A percentile compares a stretch with the other conserved stretches of the same genome.
Evolutionary conservation across 2,888 invertebrate species (phyloP).

Genomic region (Thalpophila matura): DNA sequence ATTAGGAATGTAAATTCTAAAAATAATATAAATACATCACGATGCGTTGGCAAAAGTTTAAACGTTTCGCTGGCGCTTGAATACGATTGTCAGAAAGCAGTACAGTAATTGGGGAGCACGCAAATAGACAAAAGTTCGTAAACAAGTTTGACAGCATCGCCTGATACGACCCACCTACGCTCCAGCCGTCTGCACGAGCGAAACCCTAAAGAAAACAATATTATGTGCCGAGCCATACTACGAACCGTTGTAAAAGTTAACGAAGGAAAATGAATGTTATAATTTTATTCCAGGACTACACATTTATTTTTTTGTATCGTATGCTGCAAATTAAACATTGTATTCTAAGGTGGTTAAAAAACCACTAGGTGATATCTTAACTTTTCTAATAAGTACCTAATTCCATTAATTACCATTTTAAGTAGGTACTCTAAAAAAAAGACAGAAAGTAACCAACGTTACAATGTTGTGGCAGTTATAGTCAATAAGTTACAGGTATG

Average conservation of each 20-base stretch:
- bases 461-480: slow-evolving; percentile 43
- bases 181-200: slow-evolving; percentile 69
- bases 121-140: slow-evolving; percentile 82
- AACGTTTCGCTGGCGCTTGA: slow-evolving; percentile 72
- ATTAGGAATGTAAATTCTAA: slow-evolving; percentile 51
- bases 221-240: slow-evolving; percentile 58
- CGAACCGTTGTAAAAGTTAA: slow-evolving; percentile 48
- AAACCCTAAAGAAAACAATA: slow-evolving; percentile 73
- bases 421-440: no score
- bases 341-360: background rate
- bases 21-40: slow-evolving; percentile 55
- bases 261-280: slow-evolving; percentile 38
- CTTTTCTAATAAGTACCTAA: background rate
- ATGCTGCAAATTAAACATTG: background rate
- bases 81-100: slow-evolving; percentile 73
- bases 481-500: slow-evolving; percentile 63
- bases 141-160: slow-evolving; percentile 84
- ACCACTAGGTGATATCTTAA: background rate
- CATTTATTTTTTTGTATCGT: slow-evolving; percentile 2
- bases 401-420: no score
- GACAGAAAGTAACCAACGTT: no score
- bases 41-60: slow-evolving; percentile 68
- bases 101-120: slow-evolving; percentile 74
- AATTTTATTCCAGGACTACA: slow-evolving; percentile 21
- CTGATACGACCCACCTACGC: slow-evolving; percentile 76